Evolutionary conservation across 2,888 invertebrate genomes (phyloP).

Genomic region (Cylloceria caligata): DNA sequence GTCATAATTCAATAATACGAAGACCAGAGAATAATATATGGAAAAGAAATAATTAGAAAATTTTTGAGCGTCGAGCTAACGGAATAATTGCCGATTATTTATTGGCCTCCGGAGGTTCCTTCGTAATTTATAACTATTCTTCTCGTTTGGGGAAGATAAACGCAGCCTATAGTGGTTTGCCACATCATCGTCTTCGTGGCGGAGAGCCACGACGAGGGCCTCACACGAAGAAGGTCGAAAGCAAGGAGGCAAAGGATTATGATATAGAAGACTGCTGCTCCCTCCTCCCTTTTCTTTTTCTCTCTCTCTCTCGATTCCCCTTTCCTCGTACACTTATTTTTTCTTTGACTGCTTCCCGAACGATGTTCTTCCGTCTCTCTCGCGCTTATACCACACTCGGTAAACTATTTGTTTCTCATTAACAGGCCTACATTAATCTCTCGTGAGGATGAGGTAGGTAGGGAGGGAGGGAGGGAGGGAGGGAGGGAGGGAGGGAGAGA

Average conservation of each 20-base stretch:
- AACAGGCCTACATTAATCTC: constrained; percentile 82
- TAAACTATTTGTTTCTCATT: constrained; percentile 83
- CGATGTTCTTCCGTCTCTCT: constrained; percentile 23
- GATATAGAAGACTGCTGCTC: constrained; percentile 67
- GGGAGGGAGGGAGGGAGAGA: constrained; percentile 19
- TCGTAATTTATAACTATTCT: constrained; percentile 47
- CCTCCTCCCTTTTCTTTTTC: constrained; percentile 13
- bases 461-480: constrained; percentile 19
- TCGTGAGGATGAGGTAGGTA: constrained; percentile 51
- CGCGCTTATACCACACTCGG: constrained; percentile 52
- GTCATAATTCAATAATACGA: not conserved
- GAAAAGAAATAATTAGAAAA: constrained; percentile 5
- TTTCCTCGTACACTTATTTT: constrained; percentile 38
- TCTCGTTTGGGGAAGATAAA: constrained; percentile 42
- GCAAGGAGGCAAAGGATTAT: constrained; percentile 66
- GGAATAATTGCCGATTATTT: constrained; percentile 46
- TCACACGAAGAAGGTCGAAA: constrained; percentile 59
- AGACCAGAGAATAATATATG: not conserved
- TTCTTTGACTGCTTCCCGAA: constrained; percentile 47
- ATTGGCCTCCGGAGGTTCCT: constrained; percentile 17
- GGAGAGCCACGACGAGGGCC: constrained; percentile 46
- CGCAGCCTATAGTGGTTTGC: constrained; percentile 40
- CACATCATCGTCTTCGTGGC: constrained; percentile 53
- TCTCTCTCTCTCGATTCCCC: constrained; percentile 52
- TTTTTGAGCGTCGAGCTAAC: not conserved